A percentile compares a stretch with the other conserved stretches of the same genome.
phyloP scores from a whole-genome alignment of 2,113 vertebrate species.

The Pungitius pungitius region DNA sequence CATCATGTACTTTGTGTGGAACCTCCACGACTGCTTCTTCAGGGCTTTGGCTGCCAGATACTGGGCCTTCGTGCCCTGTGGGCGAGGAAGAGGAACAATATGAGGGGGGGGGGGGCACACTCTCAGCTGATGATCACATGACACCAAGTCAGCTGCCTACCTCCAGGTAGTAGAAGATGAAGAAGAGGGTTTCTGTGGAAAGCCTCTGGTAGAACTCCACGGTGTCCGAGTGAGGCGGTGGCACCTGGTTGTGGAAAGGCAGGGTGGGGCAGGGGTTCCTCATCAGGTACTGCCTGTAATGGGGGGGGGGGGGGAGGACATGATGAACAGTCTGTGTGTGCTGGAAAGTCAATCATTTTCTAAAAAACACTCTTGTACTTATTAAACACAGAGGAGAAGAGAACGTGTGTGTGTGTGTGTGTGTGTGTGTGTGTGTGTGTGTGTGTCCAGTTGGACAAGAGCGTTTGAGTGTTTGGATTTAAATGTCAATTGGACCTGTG shows the following conservation, averaged over 20 bases:
- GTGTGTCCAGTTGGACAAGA: slow-evolving; percentile 37
- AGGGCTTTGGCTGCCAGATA: slow-evolving; percentile 94
- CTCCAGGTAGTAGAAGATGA: slow-evolving; percentile 96
- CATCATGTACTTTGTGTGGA: slow-evolving; percentile 99
- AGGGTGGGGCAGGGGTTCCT: slow-evolving; percentile 91
- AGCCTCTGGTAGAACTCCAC: slow-evolving; percentile 95
- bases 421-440: slow-evolving; percentile 4
- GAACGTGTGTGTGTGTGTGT: slow-evolving; percentile 1
- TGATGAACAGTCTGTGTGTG: neutral
- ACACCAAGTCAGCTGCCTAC: slow-evolving; percentile 57
- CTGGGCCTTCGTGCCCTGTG: slow-evolving; percentile 93
- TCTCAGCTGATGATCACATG: neutral
- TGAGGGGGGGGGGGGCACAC: neutral
- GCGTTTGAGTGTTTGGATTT: slow-evolving; percentile 61
- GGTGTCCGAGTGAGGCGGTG: slow-evolving; percentile 90
- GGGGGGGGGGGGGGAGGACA: neutral
- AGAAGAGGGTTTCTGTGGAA: slow-evolving; percentile 92
- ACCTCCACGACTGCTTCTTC: slow-evolving; percentile 95
- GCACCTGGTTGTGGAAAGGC: slow-evolving; percentile 93
- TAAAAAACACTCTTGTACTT: neutral
- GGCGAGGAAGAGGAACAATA: neutral
- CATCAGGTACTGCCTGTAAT: slow-evolving; percentile 89
- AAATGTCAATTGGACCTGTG: slow-evolving; percentile 63
- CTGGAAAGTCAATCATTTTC: neutral
- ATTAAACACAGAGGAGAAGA: neutral